Conservation (phyloP, 2,797 vertebrate species). For the Halcyon smyrnensis region DNA sequence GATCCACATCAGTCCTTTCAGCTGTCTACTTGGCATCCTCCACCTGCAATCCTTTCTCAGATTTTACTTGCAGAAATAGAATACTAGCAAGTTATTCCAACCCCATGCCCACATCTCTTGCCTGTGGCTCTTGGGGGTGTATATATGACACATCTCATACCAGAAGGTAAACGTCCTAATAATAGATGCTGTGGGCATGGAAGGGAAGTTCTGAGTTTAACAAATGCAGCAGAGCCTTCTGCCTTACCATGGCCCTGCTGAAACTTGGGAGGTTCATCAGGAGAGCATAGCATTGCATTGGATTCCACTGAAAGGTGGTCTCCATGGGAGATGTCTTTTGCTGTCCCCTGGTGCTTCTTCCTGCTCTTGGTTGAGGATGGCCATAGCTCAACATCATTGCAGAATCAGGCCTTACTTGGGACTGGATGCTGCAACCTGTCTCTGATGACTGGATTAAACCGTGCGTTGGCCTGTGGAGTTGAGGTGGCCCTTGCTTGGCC, state of each 20-base stretch:
- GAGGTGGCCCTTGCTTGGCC: not conserved
- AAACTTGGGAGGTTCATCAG: not conserved
- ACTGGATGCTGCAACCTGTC: not conserved
- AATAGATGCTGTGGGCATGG: not conserved
- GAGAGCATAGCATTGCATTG: rapidly evolving
- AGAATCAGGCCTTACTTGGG: not conserved
- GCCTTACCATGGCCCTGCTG: not conserved
- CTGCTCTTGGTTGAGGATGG: rapidly evolving
- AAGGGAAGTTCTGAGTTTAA: not conserved
- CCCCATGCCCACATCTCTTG: rapidly evolving
- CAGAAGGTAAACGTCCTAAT: constrained; percentile 20
- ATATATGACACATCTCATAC: not conserved
- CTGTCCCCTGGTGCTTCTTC: not conserved
- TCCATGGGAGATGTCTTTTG: not conserved
- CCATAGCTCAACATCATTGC: not conserved
- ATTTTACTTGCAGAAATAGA: constrained; percentile 21
- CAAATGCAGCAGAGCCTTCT: not conserved
- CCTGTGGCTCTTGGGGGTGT: not conserved
- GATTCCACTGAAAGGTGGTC: not conserved
- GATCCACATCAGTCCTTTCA: not conserved
- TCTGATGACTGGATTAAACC: not conserved
- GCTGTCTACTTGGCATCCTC: not conserved
- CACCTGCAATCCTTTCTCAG: not conserved
- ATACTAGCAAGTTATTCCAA: not conserved
- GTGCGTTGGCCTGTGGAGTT: rapidly evolving